Conservation (phyloP, 2,113 vertebrate genomes). For the Laticauda laticaudata region DNA sequence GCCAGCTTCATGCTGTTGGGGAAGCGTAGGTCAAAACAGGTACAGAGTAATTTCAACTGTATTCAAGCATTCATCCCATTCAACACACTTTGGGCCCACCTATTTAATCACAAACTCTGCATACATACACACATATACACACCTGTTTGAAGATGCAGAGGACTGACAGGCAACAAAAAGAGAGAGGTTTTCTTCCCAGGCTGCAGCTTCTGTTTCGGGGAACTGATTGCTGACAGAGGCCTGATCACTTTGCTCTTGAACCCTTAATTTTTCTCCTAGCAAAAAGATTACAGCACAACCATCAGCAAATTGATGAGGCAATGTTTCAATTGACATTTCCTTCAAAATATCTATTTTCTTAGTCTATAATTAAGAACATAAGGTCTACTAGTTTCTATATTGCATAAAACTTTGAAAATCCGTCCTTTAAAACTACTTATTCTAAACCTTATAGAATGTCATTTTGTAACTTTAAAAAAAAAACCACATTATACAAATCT, state of each 20-base stretch:
- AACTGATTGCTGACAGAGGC: not conserved
- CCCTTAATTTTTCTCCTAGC: constrained; percentile 35
- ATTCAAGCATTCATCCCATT: not conserved
- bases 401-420: not conserved
- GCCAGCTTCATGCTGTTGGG: too few relatives aligned
- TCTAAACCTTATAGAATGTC: not conserved
- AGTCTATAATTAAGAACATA: not conserved
- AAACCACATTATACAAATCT: rapidly evolving
- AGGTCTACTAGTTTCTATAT: not conserved
- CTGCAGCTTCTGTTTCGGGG: not conserved
- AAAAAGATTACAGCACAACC: constrained; percentile 15
- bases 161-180: not conserved
- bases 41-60: not conserved
- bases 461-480: not conserved
- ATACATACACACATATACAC: not conserved
- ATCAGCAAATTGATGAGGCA: not conserved
- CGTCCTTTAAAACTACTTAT: not conserved
- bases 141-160: constrained; percentile 65
- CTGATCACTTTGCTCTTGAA: not conserved
- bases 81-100: rapidly evolving
- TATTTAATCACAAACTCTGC: rapidly evolving
- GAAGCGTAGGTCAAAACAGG: too few relatives aligned
- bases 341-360: not conserved
- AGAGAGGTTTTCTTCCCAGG: not conserved
- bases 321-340: not conserved